Evolutionary conservation across 2,113 vertebrate species (phyloP).

Genomic region (Seriola dumerili): DNA sequence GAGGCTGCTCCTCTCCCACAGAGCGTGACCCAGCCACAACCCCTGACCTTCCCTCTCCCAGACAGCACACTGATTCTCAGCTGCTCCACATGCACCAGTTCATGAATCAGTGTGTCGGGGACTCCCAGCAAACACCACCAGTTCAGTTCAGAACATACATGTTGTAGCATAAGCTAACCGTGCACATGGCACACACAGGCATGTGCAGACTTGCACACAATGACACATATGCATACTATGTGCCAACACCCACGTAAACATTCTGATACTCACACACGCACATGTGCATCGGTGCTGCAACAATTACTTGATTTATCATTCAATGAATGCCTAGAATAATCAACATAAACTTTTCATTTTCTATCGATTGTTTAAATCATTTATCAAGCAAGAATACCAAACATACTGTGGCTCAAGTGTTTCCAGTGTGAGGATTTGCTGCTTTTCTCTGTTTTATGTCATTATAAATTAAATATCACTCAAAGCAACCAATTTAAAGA

Average conservation of each 20-base stretch:
- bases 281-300: neutral
- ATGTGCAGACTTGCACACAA: slow-evolving; percentile 2
- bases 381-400: too few species aligned
- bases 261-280: neutral
- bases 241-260: neutral
- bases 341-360: neutral
- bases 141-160: neutral
- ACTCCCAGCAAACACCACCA: neutral
- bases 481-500: neutral
- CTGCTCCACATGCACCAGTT: slow-evolving; percentile 46
- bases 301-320: neutral
- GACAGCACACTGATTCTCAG: slow-evolving; percentile 59
- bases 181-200: neutral
- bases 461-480: neutral
- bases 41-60: slow-evolving; percentile 77
- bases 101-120: slow-evolving; percentile 32
- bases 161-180: slow-evolving; percentile 6
- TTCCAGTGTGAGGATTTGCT: neutral
- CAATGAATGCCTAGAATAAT: too few species aligned
- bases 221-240: slow-evolving; percentile 2
- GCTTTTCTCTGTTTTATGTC: neutral
- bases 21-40: slow-evolving; percentile 78
- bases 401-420: too few species aligned
- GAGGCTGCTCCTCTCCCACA: slow-evolving; percentile 68
- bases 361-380: neutral